Base-by-base conservation (phyloP, 2,113 vertebrate species). In the Pollachius pollachius region DNA sequence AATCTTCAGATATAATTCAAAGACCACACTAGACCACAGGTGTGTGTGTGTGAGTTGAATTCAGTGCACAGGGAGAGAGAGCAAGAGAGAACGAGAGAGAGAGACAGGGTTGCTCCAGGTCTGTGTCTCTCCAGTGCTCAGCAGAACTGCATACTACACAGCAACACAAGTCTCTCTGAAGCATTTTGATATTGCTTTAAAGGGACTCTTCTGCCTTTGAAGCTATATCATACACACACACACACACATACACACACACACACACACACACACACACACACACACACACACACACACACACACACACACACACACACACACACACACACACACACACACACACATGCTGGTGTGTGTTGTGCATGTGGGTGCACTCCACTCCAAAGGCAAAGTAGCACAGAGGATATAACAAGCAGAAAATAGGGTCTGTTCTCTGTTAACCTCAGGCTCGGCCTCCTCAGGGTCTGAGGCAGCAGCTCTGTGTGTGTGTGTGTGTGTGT, bases 351-450 rank as follows among this genome's bases (percentile, higher is more conserved):
- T n/a, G 12, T 12, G 41, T 48, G 41, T 48, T 5, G 41, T 48
- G 52, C 61, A 63, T 60, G 62, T 37, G 23, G 19, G 16, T 41
- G 41, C 64, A 66, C 64, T 52, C 54, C 27, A 56, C 70, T 72
- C 67, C 64, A 63, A 65, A 61, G 48, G 19, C 19, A 62, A 2
- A 65, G 59, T 65, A 52, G 30, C 41, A 69, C 65, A 9, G 41
- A 27, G 56, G 67, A 65, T 5, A 4, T 88, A 89, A 89, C 84
- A 89, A 82, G 87, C 88, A 84, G 83, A 88, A 88, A 89, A 90
- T 90, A 86, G 77, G 81, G 62, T 87, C 85, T 78, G 41, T 25
- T 57, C 27, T 65, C 74, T 84, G 67, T 83, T 79, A 65, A 85
- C 74, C 72, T 68, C 25, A 64, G 72, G 67, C 58, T 67, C 16